Conservation (phyloP, 2,888 invertebrate species). For the Dione vanillae region DNA sequence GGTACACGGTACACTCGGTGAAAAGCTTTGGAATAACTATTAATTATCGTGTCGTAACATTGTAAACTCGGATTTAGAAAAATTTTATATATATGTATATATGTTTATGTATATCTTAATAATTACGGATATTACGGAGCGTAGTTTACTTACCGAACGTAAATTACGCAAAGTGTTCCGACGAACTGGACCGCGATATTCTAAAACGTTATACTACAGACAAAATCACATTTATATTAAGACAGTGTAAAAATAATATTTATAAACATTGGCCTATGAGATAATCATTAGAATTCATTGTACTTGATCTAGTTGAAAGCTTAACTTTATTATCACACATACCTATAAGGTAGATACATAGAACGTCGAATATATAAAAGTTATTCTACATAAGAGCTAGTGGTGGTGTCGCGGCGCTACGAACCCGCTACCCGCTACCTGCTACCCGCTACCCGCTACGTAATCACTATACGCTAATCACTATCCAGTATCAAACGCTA, state of each 20-base stretch:
- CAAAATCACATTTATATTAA: constrained; percentile 78
- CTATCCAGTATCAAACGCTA: constrained; percentile 47
- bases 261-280: constrained; percentile 80
- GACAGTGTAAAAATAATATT: constrained; percentile 83
- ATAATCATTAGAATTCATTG: constrained; percentile 77
- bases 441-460: constrained; percentile 22
- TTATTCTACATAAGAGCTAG: constrained; percentile 65
- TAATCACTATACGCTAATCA: constrained; percentile 10
- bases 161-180: constrained; percentile 39
- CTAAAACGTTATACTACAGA: constrained; percentile 72
- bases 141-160: constrained; percentile 45
- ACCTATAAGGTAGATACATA: constrained; percentile 73
- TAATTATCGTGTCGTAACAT: constrained; percentile 34
- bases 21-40: constrained; percentile 40
- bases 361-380: constrained; percentile 77
- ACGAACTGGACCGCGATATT: constrained; percentile 68
- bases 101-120: constrained; percentile 28
- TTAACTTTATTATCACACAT: constrained; percentile 83
- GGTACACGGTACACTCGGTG: constrained; percentile 26
- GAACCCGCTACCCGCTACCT: constrained; percentile 25
- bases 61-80: constrained; percentile 43
- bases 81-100: constrained; percentile 35
- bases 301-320: constrained; percentile 81
- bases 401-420: constrained; percentile 36
- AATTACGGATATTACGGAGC: constrained; percentile 31